Evolutionary conservation across 2,888 invertebrate species (phyloP).

Genomic region (Eupithecia pulchellata): DNA sequence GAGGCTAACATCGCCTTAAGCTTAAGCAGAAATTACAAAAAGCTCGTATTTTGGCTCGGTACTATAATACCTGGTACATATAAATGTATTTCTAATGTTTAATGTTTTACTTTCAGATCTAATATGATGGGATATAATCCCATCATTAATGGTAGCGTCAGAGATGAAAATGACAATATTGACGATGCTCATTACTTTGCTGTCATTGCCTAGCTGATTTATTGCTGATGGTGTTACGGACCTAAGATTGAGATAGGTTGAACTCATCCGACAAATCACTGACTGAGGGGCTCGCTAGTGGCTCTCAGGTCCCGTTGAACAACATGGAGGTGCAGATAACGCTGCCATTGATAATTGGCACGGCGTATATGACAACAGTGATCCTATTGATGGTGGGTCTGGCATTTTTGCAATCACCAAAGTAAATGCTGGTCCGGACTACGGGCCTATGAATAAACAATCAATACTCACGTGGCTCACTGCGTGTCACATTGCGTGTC

Average conservation of each 20-base stretch:
- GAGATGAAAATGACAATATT: too few relatives aligned
- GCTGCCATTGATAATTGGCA: conserved; percentile 46
- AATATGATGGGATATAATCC: too few relatives aligned
- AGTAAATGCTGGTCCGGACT: neutral
- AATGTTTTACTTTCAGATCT: neutral
- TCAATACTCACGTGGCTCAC: conserved; percentile 5
- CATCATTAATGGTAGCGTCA: too few relatives aligned
- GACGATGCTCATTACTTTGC: conserved; percentile 46
- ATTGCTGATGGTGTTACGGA: neutral
- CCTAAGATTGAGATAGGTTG: neutral
- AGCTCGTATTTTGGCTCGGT: too few relatives aligned
- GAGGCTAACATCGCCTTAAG: too few relatives aligned
- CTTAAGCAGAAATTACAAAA: too few relatives aligned
- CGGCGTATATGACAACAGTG: conserved; percentile 40
- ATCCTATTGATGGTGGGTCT: conserved; percentile 57
- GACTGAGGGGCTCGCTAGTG: conserved; percentile 31
- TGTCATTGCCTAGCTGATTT: neutral
- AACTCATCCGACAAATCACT: neutral
- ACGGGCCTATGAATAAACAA: neutral
- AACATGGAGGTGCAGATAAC: conserved; percentile 34
- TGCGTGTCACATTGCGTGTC: neutral
- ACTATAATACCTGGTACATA: too few relatives aligned
- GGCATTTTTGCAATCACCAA: neutral
- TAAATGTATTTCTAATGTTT: neutral
- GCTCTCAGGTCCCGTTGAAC: conserved; percentile 65